phyloP scores from a whole-genome alignment of 2,113 vertebrate species.

The Hyperoodon ampullatus region DNA sequence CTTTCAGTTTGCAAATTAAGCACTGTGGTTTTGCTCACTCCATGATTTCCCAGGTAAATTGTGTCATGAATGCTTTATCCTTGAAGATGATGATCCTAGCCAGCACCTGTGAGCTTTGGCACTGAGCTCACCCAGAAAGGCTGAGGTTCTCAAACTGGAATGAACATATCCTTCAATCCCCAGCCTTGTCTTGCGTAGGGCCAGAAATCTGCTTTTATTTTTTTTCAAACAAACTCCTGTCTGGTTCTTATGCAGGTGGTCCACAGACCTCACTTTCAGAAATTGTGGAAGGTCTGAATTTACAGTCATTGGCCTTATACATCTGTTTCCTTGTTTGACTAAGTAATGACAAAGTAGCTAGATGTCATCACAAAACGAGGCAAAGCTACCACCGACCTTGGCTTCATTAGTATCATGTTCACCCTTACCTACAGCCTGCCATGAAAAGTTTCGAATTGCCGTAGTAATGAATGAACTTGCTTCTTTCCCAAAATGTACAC shows the following conservation, averaged over 20 bases:
- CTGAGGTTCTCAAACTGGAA: background rate
- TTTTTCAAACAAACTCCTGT: background rate
- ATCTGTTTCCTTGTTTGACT: background rate
- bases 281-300: background rate
- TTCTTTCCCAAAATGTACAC: background rate
- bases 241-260: background rate
- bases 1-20: background rate
- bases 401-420: background rate
- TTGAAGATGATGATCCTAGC: background rate
- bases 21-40: background rate
- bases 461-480: background rate
- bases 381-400: background rate
- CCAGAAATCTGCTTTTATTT: background rate
- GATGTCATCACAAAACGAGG: background rate
- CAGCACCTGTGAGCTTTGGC: background rate
- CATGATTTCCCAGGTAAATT: background rate
- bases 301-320: background rate
- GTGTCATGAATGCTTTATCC: background rate
- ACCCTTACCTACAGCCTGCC: background rate
- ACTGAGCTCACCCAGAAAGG: background rate
- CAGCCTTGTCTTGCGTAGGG: background rate
- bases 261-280: background rate
- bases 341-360: background rate
- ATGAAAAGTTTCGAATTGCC: background rate
- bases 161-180: background rate